Evolutionary conservation across 2,888 invertebrate genomes (phyloP).

Genomic region (Cephus rjabovi): DNA sequence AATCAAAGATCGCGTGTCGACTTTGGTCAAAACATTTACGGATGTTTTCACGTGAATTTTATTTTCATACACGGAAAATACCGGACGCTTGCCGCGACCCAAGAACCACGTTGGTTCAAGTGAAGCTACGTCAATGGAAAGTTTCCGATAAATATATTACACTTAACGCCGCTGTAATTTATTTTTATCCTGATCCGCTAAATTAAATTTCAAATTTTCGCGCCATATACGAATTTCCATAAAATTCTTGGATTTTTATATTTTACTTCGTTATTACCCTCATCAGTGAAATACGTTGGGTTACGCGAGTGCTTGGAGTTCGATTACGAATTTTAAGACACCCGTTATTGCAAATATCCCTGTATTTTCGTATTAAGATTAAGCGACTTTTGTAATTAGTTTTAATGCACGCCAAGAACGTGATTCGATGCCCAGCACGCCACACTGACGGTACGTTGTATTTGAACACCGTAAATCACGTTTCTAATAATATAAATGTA

Average conservation of each 20-base stretch:
- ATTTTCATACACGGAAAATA: not conserved
- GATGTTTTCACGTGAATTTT: conserved; percentile 31
- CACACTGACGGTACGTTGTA: not conserved
- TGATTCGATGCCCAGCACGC: not conserved
- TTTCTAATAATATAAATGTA: conserved; percentile 8
- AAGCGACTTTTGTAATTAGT: not conserved
- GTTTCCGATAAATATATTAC: not conserved
- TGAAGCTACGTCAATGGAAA: not conserved
- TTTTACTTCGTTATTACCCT: not conserved
- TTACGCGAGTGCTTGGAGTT: not conserved
- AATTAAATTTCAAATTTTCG: not conserved
- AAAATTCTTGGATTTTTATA: not conserved
- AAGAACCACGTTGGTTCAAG: not conserved
- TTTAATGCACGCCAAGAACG: not conserved
- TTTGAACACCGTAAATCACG: conserved; percentile 1
- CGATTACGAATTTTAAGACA: not conserved
- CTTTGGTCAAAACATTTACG: conserved; percentile 35
- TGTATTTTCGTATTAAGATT: not conserved
- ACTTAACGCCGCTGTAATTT: not conserved
- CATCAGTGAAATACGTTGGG: not conserved
- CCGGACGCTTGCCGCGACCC: not conserved
- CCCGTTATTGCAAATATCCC: not conserved
- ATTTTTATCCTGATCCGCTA: not conserved
- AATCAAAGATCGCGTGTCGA: conserved; percentile 44
- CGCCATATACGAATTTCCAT: not conserved